These are phyloP conservation scores for Hirtodrosophila trivittata DNA, from an alignment of 2,888 invertebrate species.

Conservation along the genomic window DNA sequence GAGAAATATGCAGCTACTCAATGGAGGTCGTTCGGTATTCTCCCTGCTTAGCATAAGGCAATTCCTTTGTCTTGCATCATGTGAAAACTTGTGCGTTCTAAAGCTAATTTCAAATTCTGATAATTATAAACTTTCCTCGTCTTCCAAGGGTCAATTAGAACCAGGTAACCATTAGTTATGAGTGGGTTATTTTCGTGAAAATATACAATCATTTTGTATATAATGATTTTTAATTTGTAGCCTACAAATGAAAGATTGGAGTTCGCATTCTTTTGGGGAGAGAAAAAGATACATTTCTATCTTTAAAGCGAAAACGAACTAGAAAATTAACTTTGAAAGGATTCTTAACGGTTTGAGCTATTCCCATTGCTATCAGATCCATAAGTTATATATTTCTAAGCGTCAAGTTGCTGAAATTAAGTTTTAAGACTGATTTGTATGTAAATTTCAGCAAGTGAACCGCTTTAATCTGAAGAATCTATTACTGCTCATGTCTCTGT, in stretches of 20 bases:
- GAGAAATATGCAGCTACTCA: constrained; percentile 67
- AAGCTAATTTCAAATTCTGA: constrained; percentile 20
- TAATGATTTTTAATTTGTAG: constrained; percentile 14
- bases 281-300: no score
- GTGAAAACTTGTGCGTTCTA: constrained; percentile 44
- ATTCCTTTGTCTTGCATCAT: constrained; percentile 67
- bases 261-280: no score
- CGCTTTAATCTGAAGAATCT: constrained; percentile 24
- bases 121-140: constrained; percentile 32
- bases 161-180: constrained; percentile 31
- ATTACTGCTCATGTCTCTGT: constrained; percentile 24
- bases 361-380: no score
- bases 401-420: no score
- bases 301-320: no score
- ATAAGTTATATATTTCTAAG: no score
- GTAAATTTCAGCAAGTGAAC: constrained; percentile 10
- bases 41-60: constrained; percentile 57
- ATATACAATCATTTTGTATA: constrained; percentile 4
- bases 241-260: no score
- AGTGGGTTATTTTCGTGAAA: constrained; percentile 7
- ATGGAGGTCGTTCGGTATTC: constrained; percentile 67
- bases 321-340: no score
- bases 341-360: no score
- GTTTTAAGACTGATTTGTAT: constrained; percentile 49
- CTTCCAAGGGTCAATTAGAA: constrained; percentile 14